phyloP scores from a whole-genome alignment of 2,113 vertebrate species.

The Oreochromis niloticus region DNA sequence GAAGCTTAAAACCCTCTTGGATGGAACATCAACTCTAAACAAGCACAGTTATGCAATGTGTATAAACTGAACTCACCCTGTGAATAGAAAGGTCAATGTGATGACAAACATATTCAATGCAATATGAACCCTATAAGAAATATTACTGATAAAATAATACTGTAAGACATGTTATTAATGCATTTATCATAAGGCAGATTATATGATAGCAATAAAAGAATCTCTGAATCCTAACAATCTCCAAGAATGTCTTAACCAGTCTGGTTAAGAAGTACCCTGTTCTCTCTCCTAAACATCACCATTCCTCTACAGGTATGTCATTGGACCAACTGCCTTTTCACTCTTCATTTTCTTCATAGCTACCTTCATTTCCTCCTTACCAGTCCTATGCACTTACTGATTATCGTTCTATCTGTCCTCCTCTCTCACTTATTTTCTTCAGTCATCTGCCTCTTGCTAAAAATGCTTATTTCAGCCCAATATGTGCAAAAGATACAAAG shows the following conservation, averaged over 20 bases:
- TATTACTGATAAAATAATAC: no score
- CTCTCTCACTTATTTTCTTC: neutral
- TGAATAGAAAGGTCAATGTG: no score
- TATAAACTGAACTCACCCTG: no score
- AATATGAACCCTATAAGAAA: no score
- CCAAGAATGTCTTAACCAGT: neutral
- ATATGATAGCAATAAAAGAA: no score
- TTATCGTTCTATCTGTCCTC: neutral
- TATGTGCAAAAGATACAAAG: neutral
- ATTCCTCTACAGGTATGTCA: neutral
- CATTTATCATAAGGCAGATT: no score
- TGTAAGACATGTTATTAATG: no score
- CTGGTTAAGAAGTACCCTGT: neutral
- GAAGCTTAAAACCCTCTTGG: no score
- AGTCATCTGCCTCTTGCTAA: neutral
- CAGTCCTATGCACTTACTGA: neutral
- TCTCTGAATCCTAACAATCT: neutral
- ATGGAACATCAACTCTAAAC: no score
- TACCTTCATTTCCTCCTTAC: neutral
- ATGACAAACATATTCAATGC: no score
- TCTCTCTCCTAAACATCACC: neutral
- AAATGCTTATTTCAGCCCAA: neutral
- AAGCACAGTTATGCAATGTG: no score
- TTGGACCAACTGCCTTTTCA: neutral
- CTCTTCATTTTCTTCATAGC: neutral